phyloP scores from a whole-genome alignment of 2,888 invertebrate species.

The Coelopa pilipes region DNA sequence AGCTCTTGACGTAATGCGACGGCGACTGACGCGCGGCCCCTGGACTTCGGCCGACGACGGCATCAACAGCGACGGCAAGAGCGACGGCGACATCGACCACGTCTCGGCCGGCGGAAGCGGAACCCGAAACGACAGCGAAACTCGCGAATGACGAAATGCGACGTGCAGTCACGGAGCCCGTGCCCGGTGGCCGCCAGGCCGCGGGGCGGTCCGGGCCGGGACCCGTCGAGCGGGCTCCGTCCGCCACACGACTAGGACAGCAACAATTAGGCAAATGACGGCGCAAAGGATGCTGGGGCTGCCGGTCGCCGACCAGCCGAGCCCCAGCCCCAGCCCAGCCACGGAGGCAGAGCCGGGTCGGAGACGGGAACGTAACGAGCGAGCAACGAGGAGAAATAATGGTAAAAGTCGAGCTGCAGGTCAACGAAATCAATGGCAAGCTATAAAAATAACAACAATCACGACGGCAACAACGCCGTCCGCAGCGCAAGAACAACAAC shows the following conservation, averaged over 20 bases:
- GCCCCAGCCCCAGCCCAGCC: constrained; percentile 15
- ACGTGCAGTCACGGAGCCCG: no score
- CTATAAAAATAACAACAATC: constrained; percentile 13
- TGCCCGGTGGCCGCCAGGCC: no score
- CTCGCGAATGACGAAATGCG: no score
- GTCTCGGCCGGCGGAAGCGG: no score
- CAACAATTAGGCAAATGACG: constrained; percentile 3
- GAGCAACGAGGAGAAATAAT: constrained; percentile 4
- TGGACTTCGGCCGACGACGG: no score
- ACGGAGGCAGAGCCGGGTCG: not conserved
- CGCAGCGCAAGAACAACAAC: constrained; percentile 1
- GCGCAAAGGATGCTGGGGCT: constrained; percentile 20
- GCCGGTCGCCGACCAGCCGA: not conserved
- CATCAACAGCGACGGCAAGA: no score
- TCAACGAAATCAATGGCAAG: constrained; percentile 31
- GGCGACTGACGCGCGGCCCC: no score
- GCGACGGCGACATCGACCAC: no score
- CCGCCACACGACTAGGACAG: constrained; percentile 11
- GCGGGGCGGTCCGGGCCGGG: no score
- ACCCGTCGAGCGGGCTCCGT: no score
- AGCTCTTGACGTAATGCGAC: no score
- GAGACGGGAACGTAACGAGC: not conserved
- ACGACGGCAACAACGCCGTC: not conserved
- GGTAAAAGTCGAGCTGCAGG: constrained; percentile 30
- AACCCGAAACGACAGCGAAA: no score